Base-by-base conservation (phyloP, 1,140 invertebrate species). In the Tribolium madens region DNA sequence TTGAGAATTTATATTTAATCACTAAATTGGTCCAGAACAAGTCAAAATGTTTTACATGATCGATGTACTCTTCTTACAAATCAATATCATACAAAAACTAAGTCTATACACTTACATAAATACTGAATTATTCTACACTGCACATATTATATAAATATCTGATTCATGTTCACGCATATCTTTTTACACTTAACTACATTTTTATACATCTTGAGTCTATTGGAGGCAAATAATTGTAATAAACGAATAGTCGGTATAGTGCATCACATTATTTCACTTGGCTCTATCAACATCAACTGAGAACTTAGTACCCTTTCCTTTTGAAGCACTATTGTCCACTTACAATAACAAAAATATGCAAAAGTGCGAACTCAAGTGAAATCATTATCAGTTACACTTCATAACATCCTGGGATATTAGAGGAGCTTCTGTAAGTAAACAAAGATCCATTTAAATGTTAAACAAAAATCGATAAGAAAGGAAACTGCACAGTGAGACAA, bases 341-440 rank as follows among this genome's bases (percentile, higher is more conserved):
- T 64, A 64, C 53, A 73, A 71, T 48, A 50, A 46, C n/a, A 48
- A 12, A 70, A 48, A 36, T 17, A 21, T 47, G 17, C 17, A 72
- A 46, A 10, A 70, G 26, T 53, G 12, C 15, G 17, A 47, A 73
- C 18, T 50, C 36, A 52, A 50, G 7, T 73, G 31, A 73, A 52
- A 73, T 73, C 21, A 73, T 72, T 73, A 77, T 52, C 26, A 57
- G 18, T 78, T 71, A 60, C 50, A 78, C 77, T 70, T 78, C 74
- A 73, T 50, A 48, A 76, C 73, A 74, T 76, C 77, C 74, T 42
- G 57, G 77, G 77, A 73, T 76, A 76, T 76, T 64, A 78, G 74
- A 73, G 77, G 77, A 17, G 77, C 68, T 78, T 78, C 77, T 78
- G 77, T 68, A 78, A 78, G 69, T 78, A 78, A 78, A 78, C 52